Evolutionary conservation across 2,888 invertebrate genomes (phyloP).

Genomic region (Salpingus planirostris): DNA sequence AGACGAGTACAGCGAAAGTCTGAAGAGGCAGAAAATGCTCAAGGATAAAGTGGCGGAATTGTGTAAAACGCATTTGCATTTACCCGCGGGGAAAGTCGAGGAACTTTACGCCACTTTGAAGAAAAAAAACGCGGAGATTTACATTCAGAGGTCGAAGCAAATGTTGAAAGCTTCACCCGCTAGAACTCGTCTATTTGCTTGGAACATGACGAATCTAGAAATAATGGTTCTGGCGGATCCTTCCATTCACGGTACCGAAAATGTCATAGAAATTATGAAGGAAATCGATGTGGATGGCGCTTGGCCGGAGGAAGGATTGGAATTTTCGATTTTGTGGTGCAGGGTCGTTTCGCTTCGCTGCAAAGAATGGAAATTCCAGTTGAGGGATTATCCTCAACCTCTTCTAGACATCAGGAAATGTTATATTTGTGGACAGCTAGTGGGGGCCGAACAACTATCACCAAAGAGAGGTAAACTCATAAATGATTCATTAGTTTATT

Average conservation of each 20-base stretch:
- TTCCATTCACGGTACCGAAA: constrained; percentile 71
- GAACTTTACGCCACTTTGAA: constrained; percentile 80
- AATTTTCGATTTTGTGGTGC: constrained; percentile 90
- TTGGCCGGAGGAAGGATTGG: constrained; percentile 82
- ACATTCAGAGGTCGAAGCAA: constrained; percentile 81
- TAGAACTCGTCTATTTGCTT: constrained; percentile 74
- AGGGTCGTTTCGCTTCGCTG: constrained; percentile 75
- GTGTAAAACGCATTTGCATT: constrained; percentile 70
- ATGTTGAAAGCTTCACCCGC: constrained; percentile 50
- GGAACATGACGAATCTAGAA: constrained; percentile 69
- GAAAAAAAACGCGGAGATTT: constrained; percentile 90
- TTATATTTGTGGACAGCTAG: constrained; percentile 80
- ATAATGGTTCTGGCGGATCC: constrained; percentile 71
- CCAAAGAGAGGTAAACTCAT: constrained; percentile 44
- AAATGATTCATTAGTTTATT: too few species aligned
- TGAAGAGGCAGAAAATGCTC: constrained; percentile 79
- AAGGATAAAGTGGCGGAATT: constrained; percentile 79
- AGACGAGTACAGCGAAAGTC: constrained; percentile 91
- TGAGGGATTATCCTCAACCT: constrained; percentile 94
- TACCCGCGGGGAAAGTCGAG: constrained; percentile 81
- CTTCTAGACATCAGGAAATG: constrained; percentile 76
- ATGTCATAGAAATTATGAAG: constrained; percentile 62
- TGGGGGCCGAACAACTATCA: constrained; percentile 82
- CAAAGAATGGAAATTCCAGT: constrained; percentile 75
- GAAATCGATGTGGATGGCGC: constrained; percentile 85